These are phyloP conservation scores for Porites rus DNA, from an alignment of 92 coral and sea anemone species.

Conservation along the genomic window DNA sequence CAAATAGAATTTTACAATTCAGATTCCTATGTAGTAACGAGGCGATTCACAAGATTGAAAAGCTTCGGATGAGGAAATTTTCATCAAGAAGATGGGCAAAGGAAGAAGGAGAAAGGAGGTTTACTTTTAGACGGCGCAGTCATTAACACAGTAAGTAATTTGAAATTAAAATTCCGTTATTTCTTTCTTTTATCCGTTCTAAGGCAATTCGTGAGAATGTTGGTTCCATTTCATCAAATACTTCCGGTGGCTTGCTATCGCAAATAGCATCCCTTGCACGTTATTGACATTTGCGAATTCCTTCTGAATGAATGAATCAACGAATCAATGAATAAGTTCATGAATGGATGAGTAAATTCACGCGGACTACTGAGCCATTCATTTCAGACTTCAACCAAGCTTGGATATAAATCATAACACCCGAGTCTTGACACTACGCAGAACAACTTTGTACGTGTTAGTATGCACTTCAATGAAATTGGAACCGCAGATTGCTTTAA, in stretches of 20 bases:
- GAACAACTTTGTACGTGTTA: conserved; percentile 21
- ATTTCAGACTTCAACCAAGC: too few species aligned
- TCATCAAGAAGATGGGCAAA: too few species aligned
- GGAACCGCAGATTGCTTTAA: neutral
- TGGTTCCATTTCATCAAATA: neutral
- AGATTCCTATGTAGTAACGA: too few species aligned
- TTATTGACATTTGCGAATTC: conserved; percentile 19
- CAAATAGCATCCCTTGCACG: neutral
- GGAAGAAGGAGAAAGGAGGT: too few species aligned
- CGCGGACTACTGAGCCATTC: neutral
- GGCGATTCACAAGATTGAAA: too few species aligned
- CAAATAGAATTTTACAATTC: too few species aligned
- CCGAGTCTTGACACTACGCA: neutral
- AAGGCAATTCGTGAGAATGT: neutral
- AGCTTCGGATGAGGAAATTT: too few species aligned
- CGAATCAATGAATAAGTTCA: conserved; percentile 2
- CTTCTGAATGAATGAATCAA: conserved; percentile 21
- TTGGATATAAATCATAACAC: neutral
- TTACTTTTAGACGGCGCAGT: too few species aligned
- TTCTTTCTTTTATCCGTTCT: neutral
- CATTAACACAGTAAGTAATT: too few species aligned
- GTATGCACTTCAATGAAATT: conserved; percentile 26
- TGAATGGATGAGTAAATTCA: neutral
- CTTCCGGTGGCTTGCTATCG: conserved; percentile 15
- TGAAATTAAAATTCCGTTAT: too few species aligned